phyloP scores from a whole-genome alignment of 2,888 invertebrate genomes.

The Iphiclides podalirius region DNA sequence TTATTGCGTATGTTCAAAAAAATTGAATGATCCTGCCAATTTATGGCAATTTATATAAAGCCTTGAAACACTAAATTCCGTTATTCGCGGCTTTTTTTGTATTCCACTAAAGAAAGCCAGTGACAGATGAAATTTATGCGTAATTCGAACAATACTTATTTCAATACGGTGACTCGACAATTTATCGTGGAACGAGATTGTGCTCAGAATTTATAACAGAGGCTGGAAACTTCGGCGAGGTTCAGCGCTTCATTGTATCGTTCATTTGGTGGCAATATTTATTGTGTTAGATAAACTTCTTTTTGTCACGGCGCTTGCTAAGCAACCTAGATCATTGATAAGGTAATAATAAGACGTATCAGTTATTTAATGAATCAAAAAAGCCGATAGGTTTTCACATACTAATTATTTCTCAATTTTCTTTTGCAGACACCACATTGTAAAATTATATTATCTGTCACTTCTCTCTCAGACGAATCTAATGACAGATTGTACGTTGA shows the following conservation, averaged over 20 bases:
- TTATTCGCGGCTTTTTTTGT: background rate
- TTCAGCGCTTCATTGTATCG: slow-evolving; percentile 8
- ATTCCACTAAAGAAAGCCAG: slow-evolving; percentile 10
- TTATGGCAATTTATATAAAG: too few relatives aligned
- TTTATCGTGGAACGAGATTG: slow-evolving; percentile 17
- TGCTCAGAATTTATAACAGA: slow-evolving; percentile 17
- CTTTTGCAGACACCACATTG: too few relatives aligned
- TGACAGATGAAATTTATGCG: slow-evolving; percentile 22
- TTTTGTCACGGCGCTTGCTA: background rate
- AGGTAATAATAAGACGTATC: too few relatives aligned
- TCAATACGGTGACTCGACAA: slow-evolving; percentile 19
- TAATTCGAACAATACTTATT: slow-evolving; percentile 22
- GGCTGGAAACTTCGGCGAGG: slow-evolving; percentile 3
- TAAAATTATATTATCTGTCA: too few relatives aligned
- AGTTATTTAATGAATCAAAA: too few relatives aligned
- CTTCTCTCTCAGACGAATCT: too few relatives aligned
- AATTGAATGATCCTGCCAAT: too few relatives aligned
- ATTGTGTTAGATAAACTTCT: background rate
- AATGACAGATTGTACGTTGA: too few relatives aligned
- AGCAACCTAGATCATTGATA: too few relatives aligned
- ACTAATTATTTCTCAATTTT: too few relatives aligned
- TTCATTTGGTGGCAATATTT: background rate
- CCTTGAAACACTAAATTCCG: background rate
- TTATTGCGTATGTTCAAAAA: too few relatives aligned
- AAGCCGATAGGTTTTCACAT: too few relatives aligned